These are phyloP conservation scores for Ochotona curzoniae DNA, from an alignment of 2,113 vertebrate genomes.

Conservation along the genomic window DNA sequence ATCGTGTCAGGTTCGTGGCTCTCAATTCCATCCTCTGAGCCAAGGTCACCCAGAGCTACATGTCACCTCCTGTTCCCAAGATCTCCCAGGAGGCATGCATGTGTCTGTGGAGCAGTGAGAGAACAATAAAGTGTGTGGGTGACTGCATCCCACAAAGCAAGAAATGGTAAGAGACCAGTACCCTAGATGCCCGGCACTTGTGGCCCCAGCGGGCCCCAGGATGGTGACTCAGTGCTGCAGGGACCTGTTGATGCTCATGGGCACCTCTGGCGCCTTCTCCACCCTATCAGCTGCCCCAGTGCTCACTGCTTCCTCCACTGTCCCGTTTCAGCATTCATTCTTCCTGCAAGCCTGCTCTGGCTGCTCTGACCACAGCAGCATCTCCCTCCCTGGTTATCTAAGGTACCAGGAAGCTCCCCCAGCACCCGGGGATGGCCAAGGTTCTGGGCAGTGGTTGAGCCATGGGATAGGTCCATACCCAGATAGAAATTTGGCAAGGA, in stretches of 20 bases:
- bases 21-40: neutral
- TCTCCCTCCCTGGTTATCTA: neutral
- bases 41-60: neutral
- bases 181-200: neutral
- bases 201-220: too few relatives aligned
- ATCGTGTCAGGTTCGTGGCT: fast-evolving
- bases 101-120: neutral
- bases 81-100: neutral
- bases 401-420: neutral
- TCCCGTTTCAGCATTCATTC: neutral
- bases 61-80: neutral
- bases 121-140: fast-evolving
- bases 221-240: too few relatives aligned
- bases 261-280: too few relatives aligned
- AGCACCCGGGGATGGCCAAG: too few relatives aligned
- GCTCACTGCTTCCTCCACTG: neutral
- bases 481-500: too few relatives aligned
- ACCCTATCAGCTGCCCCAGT: neutral
- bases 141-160: neutral
- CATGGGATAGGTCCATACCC: fast-evolving
- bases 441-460: too few relatives aligned
- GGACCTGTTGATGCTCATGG: too few relatives aligned
- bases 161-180: too few relatives aligned
- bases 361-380: neutral
- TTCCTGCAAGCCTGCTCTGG: neutral